Evolutionary conservation across 1,140 invertebrate genomes (phyloP).

Genomic region (Metaphire vulgaris): DNA sequence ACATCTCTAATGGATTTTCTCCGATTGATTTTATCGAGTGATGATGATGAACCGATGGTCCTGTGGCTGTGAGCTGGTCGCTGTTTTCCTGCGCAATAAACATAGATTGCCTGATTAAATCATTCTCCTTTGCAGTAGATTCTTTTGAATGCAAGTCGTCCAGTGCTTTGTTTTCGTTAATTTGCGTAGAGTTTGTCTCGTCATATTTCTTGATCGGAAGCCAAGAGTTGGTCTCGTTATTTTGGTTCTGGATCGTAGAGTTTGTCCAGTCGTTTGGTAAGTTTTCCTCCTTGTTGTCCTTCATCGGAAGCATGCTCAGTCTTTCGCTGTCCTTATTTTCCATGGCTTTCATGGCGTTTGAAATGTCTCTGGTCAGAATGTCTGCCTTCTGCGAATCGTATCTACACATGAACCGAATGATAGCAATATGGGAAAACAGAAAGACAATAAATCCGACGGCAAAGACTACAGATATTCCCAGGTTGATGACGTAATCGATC

Average conservation of each 20-base stretch:
- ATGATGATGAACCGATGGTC: no score
- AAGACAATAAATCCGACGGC: slow-evolving; percentile 16
- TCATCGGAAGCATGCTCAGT: neutral
- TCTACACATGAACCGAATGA: slow-evolving; percentile 13
- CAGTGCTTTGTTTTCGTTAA: no score
- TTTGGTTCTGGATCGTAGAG: no score
- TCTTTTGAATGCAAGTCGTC: no score
- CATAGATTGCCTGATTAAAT: no score
- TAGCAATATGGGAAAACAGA: slow-evolving; percentile 13
- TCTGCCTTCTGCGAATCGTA: slow-evolving; percentile 15
- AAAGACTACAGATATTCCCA: slow-evolving; percentile 1
- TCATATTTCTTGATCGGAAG: no score
- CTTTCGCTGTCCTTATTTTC: slow-evolving; percentile 13
- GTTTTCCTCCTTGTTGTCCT: neutral
- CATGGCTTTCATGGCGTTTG: slow-evolving; percentile 4
- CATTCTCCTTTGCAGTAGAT: no score
- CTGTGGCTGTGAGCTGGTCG: no score
- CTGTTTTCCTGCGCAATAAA: no score
- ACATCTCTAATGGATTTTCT: neutral
- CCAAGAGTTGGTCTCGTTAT: no score
- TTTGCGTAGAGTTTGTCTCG: no score
- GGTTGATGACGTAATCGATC: slow-evolving; percentile 11
- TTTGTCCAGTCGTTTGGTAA: no score
- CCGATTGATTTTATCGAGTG: neutral
- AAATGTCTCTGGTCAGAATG: neutral